A percentile compares a stretch with the other conserved stretches of the same genome.
phyloP scores from a whole-genome alignment of 1,140 invertebrate species.

The Drosophila ficusphila region DNA sequence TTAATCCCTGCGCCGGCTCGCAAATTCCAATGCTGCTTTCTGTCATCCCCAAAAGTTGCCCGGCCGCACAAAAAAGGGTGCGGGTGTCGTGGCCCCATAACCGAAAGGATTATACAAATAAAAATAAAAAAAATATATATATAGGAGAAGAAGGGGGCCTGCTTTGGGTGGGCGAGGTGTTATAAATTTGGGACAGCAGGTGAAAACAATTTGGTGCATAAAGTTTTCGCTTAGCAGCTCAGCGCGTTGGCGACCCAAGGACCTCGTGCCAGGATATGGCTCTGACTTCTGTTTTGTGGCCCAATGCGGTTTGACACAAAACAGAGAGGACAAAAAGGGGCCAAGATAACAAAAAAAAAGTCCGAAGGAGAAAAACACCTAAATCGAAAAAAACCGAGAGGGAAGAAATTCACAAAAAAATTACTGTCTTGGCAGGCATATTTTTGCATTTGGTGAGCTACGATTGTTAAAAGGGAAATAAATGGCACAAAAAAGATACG shows the following conservation, averaged over 20 bases:
- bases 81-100: constrained; percentile 37
- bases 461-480: constrained; percentile 2
- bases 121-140: constrained; percentile 64
- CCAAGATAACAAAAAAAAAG: constrained; percentile 12
- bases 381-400: neutral
- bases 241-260: constrained; percentile 36
- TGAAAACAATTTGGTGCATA: constrained; percentile 81
- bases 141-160: constrained; percentile 19
- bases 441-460: constrained; percentile 25
- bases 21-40: constrained; percentile 73
- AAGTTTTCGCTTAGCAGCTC: constrained; percentile 78
- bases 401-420: neutral
- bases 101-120: constrained; percentile 81
- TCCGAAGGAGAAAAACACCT: constrained; percentile 12
- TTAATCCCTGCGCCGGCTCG: constrained; percentile 72
- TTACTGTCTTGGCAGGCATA: constrained; percentile 35
- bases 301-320: constrained; percentile 67
- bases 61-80: constrained; percentile 20
- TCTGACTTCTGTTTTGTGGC: constrained; percentile 50
- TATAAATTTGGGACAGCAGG: constrained; percentile 80
- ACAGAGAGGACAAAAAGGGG: constrained; percentile 37
- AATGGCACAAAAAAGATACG: neutral
- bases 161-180: constrained; percentile 49
- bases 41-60: constrained; percentile 73
- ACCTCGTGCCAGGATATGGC: constrained; percentile 38